Base-by-base conservation (phyloP, 2,113 vertebrate species). In the Xiphorhynchus elegans region DNA sequence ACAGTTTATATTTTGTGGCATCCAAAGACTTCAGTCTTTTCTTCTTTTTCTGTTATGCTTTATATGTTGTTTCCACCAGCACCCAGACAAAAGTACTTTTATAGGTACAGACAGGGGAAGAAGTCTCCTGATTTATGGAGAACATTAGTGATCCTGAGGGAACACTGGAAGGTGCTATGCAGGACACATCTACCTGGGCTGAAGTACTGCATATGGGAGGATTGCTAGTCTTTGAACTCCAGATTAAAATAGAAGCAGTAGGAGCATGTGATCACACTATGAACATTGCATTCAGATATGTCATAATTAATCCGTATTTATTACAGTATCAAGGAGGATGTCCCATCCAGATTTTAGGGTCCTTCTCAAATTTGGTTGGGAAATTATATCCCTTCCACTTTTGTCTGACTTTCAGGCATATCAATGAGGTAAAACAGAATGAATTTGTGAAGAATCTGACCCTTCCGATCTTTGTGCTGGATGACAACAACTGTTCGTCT, bases 381-480 rank as follows among this genome's bases (percentile, higher is more conserved):
- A 84, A 94, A 69, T 85, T 58, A 47, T 26, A 84, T 68, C 44
- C 20, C 37, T 21, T 69, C 13, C 64, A 29, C n/a, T 73, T 73
- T 73, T 81, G 58, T 93, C 81, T 96, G 53, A 39, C 72, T 88
- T 95, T 62, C 94, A 98, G 98, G 97, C 97, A 98, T 49, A 98
- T 98, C 69, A 93, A 18, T 74, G 95, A 98, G 35, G 90, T 95
- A 55, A 98, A 98, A 87, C 94, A 95, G 89, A 97, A 96, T 35
- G 97, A 98, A 24, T 93, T 85, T 26, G 68, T 84, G 37, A 96
- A 95, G 85, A 97, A 75, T 78, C 59, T 98, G 8, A 87, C 95
- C 18, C 94, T 98, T 87, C 97, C 96, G 68, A 93, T 98, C 13
- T 42, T 95, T 37, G 80, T 98, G 89, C 84, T 98, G 96, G 95